Evolutionary conservation across 2,888 invertebrate species (phyloP).

Genomic region (Eupsilia transversa): DNA sequence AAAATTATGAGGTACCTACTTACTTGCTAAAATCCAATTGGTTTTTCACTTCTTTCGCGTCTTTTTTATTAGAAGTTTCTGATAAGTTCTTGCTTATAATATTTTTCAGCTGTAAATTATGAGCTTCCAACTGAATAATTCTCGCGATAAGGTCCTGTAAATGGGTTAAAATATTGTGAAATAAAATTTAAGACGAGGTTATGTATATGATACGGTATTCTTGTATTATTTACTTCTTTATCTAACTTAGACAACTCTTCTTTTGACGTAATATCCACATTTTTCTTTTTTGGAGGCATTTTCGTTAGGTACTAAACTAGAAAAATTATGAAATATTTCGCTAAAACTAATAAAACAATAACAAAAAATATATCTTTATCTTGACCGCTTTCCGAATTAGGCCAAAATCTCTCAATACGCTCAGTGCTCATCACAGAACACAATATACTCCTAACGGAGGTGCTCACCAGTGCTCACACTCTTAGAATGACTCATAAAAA

Average conservation of each 20-base stretch:
- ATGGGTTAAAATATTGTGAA: conserved; percentile 7
- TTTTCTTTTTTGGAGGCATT: conserved; percentile 77
- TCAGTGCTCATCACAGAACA: too few species aligned
- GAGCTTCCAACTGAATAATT: conserved; percentile 93
- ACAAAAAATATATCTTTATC: too few species aligned
- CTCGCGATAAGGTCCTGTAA: conserved; percentile 93
- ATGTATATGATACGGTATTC: conserved; percentile 43
- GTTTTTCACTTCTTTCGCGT: conserved; percentile 73
- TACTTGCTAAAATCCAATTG: conserved; percentile 92
- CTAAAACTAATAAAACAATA: neutral
- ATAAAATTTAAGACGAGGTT: conserved; percentile 58
- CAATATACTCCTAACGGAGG: too few species aligned
- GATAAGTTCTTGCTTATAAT: conserved; percentile 90
- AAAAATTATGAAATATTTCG: conserved; percentile 3
- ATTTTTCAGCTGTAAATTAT: conserved; percentile 94
- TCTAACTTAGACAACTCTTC: conserved; percentile 78
- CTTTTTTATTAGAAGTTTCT: conserved; percentile 65
- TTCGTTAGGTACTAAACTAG: conserved; percentile 64
- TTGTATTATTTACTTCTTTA: conserved; percentile 76
- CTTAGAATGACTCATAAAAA: too few species aligned
- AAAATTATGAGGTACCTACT: neutral
- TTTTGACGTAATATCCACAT: conserved; percentile 65
- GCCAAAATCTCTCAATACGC: too few species aligned
- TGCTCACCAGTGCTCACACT: too few species aligned
- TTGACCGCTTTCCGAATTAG: too few species aligned